Base-by-base conservation (phyloP, 2,888 invertebrate genomes). In the Creontiades dilutus region DNA sequence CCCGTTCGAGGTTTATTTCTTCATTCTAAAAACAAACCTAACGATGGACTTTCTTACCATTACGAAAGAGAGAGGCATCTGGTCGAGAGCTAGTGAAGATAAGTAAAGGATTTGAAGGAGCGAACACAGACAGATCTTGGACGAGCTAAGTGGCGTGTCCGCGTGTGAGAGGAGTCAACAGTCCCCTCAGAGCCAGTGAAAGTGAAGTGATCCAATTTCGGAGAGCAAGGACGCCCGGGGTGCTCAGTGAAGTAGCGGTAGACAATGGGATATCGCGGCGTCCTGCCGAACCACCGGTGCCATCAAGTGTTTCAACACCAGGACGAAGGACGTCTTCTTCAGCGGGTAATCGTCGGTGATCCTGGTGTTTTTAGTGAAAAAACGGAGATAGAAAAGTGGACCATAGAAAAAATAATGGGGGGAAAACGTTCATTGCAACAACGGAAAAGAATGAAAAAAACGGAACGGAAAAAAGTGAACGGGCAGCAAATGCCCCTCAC, bases 141-240 rank as follows among this genome's bases (percentile, higher is more conserved):
- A 37, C 55, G 23, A 57, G 55, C 37, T 85, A 85, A 85, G 37
- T 85, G 85, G 57, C 85, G 57, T 85, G 85, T 61, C 85, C 37
- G 61, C 85, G 55, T 85, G 85, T 85, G 85, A 85, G 85, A 37
- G 85, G 85, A 52, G 27, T 52, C 81, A 19, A 14, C 47, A 46
- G 80, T 82, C 82, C 55, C 27, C 37, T 12, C 19, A 19, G 16
- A 80, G 82, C 61, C 85, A 86, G 86, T 86, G 86, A 86, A 86
- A 86, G 86, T 68, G 48, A 86, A n/a, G 75, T 68, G 86, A 75
- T 86, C 86, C 86, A 86, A 75, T 86, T 86, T 86, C 57, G 57
- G 68, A 14, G 86, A 76, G 86, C 86, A 86, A 86, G 86, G 86
- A 61, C 86, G 76, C 76, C 86, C 76, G 68, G 82, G 55, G 82